Conservation (phyloP, 2,113 vertebrate genomes). For the Bos indicus region DNA sequence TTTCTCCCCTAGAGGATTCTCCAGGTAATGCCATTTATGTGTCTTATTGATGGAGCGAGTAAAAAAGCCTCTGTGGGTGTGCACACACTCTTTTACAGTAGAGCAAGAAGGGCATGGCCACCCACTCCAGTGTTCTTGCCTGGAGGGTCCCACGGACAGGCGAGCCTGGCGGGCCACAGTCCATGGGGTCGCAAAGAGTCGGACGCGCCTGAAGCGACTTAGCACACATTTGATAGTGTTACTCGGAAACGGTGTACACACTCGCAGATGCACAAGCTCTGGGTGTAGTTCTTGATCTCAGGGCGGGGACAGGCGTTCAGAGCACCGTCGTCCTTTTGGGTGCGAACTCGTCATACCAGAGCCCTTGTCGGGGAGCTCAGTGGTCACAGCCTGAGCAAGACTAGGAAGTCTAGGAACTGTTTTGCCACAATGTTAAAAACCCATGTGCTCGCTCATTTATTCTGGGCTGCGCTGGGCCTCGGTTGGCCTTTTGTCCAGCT, state of each 20-base stretch:
- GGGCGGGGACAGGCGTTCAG: fast-evolving
- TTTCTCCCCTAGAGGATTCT: not conserved
- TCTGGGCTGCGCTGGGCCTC: not conserved
- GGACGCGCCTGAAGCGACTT: not conserved
- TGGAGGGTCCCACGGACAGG: not conserved
- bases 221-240: not conserved
- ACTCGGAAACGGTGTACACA: too few species aligned
- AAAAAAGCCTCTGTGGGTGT: fast-evolving
- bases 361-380: not conserved
- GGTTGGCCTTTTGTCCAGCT: not conserved
- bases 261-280: fast-evolving
- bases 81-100: fast-evolving
- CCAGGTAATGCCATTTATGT: not conserved
- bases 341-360: fast-evolving
- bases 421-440: fast-evolving
- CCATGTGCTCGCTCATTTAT: not conserved
- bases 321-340: fast-evolving
- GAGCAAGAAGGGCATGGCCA: fast-evolving
- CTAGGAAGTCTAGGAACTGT: not conserved
- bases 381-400: not conserved
- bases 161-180: not conserved
- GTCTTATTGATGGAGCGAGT: not conserved
- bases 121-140: not conserved
- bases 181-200: not conserved
- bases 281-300: too few species aligned